Percentiles rank a stretch among this genome's conserved stretches.
Conservation (phyloP, 1,140 invertebrate genomes). For the Penaeus japonicus region DNA sequence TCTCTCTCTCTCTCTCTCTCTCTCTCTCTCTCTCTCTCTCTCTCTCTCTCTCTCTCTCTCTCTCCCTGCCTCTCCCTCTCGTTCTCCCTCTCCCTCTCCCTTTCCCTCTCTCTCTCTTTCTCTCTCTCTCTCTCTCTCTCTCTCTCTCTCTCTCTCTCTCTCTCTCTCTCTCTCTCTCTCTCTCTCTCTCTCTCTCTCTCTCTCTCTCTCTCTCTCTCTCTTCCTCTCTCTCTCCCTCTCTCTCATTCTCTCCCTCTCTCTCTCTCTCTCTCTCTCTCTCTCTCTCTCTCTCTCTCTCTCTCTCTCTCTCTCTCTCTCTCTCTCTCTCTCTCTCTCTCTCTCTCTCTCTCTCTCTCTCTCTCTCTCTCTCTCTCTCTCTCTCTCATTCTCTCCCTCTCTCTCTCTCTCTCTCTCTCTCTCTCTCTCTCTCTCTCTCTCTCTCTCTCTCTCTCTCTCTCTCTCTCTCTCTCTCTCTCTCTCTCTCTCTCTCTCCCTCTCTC, state of each 20-base stretch:
- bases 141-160: not conserved
- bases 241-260: not conserved
- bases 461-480: not conserved
- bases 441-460: not conserved
- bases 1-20: not conserved
- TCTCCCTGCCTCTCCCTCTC: not conserved
- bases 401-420: too few species aligned
- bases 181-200: not conserved
- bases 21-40: not conserved
- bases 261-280: not conserved
- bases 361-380: not conserved
- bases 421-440: not conserved
- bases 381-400: not conserved
- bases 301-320: not conserved
- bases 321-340: not conserved
- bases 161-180: not conserved
- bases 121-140: not conserved
- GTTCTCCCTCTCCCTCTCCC: not conserved
- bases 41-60: not conserved
- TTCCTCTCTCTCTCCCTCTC: not conserved
- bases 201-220: not conserved
- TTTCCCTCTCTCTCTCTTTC: not conserved
- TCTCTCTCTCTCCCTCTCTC: not conserved
- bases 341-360: not conserved
- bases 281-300: not conserved